Conservation (phyloP, 2,888 invertebrate genomes). For the Deilephila elpenor region DNA sequence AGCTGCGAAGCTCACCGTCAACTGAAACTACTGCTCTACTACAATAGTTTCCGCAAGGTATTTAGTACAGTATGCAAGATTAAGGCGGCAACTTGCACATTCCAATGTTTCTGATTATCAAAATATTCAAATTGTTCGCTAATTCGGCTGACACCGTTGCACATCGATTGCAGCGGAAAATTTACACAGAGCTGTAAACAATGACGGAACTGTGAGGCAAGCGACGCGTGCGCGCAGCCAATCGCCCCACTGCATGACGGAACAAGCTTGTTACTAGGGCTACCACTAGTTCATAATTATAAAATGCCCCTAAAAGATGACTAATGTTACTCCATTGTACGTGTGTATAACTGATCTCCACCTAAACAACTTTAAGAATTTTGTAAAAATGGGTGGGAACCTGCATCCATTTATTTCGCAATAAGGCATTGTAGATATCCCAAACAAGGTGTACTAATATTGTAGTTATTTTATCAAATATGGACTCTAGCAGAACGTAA, state of each 20-base stretch:
- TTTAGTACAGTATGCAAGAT: not conserved
- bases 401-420: too few species aligned
- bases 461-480: too few species aligned
- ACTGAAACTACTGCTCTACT: not conserved
- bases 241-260: conserved; percentile 75
- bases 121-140: conserved; percentile 8
- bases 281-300: not conserved
- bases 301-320: too few species aligned
- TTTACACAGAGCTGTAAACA: conserved; percentile 15
- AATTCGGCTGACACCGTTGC: conserved; percentile 15
- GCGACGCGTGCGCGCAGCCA: conserved; percentile 71
- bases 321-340: not conserved
- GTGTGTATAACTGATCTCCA: not conserved
- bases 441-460: too few species aligned
- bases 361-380: not conserved
- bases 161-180: conserved; percentile 27
- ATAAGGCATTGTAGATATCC: too few species aligned
- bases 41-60: not conserved
- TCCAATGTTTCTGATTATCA: not conserved
- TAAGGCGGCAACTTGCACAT: not conserved
- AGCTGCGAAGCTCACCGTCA: not conserved
- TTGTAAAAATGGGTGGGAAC: too few species aligned
- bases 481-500: too few species aligned
- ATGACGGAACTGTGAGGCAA: conserved; percentile 3
- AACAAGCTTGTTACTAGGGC: conserved; percentile 50